These are phyloP conservation scores for Lithophane leautieri DNA, from an alignment of 2,888 invertebrate genomes.

Conservation along the genomic window DNA sequence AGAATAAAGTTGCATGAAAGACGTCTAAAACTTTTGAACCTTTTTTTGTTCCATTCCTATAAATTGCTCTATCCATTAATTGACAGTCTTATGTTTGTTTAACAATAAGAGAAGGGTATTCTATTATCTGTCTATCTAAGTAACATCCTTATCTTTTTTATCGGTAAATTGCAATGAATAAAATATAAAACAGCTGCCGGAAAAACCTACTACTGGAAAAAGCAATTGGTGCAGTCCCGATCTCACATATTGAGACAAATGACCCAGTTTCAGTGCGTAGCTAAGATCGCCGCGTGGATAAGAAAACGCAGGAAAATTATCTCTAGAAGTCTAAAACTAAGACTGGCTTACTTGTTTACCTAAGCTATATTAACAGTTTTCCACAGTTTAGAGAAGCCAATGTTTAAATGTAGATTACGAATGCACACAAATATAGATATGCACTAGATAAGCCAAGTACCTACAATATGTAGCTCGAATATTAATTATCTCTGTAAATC, in stretches of 20 bases:
- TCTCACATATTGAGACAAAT: slow-evolving; percentile 32
- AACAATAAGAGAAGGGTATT: background rate
- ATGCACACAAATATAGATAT: slow-evolving; percentile 23
- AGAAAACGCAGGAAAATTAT: slow-evolving; percentile 38
- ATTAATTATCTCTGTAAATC: background rate
- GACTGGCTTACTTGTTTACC: slow-evolving; percentile 27
- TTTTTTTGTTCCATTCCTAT: too few species aligned
- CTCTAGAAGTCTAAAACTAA: slow-evolving; percentile 34
- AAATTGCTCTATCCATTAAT: background rate
- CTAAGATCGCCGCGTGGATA: slow-evolving; percentile 15
- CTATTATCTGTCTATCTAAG: background rate
- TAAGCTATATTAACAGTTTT: slow-evolving; percentile 19
- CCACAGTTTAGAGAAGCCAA: slow-evolving; percentile 17
- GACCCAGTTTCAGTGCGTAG: slow-evolving; percentile 30
- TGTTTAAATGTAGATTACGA: slow-evolving; percentile 23
- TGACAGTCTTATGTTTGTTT: background rate
- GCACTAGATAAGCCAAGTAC: slow-evolving; percentile 4
- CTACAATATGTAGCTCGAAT: background rate
- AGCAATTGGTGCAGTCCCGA: background rate
- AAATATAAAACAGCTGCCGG: background rate
- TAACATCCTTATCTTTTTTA: background rate
- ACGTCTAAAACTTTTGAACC: background rate
- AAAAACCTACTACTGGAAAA: background rate
- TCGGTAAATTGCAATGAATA: background rate
- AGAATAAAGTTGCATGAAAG: background rate